Conservation (phyloP, 2,797 vertebrate genomes). For the Trichosurus vulpecula region DNA sequence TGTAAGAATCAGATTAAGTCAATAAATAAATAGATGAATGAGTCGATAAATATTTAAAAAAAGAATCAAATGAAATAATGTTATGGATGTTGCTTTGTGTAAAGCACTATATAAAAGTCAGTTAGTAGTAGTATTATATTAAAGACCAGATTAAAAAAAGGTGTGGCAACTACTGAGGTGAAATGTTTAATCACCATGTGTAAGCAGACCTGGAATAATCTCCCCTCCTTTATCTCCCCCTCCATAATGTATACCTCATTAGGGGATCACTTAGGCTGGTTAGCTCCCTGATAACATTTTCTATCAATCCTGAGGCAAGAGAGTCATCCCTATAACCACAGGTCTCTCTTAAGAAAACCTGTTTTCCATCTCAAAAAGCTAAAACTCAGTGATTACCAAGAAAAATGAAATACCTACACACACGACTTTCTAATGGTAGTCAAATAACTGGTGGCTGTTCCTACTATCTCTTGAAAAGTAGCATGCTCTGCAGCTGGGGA, state of each 20-base stretch:
- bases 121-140: neutral
- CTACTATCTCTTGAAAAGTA: slow-evolving; percentile 29
- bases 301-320: neutral
- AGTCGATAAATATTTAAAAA: neutral
- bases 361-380: slow-evolving; percentile 7
- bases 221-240: neutral
- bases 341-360: neutral
- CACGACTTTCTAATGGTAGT: slow-evolving; percentile 24
- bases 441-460: neutral
- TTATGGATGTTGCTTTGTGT: neutral
- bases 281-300: neutral
- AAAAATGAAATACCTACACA: neutral
- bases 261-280: neutral
- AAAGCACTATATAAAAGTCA: neutral
- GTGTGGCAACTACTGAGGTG: neutral
- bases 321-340: neutral
- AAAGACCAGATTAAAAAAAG: neutral
- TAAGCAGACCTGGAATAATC: fast-evolving
- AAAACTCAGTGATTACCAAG: neutral
- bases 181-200: neutral
- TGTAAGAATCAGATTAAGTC: neutral
- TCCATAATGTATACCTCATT: neutral
- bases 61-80: neutral
- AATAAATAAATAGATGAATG: neutral
- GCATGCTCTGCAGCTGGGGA: slow-evolving; percentile 12